phyloP scores from a whole-genome alignment of 1,140 invertebrate genomes.

The Drosophila ficusphila region DNA sequence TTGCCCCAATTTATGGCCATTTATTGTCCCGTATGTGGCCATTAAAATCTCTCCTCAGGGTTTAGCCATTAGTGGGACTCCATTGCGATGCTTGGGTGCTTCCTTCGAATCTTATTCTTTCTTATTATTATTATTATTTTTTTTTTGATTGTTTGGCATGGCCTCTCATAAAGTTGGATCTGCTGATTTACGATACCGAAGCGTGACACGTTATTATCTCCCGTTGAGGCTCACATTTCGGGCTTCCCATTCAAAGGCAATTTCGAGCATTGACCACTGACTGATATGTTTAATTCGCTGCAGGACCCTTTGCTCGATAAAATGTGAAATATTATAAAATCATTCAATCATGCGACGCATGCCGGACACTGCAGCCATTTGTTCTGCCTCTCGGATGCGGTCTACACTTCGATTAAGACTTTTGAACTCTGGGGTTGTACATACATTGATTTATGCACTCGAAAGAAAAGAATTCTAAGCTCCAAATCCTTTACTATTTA shows the following conservation, averaged over 20 bases:
- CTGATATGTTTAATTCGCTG: conserved; percentile 64
- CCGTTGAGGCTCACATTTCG: not conserved
- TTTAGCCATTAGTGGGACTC: conserved; percentile 4
- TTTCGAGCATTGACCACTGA: conserved; percentile 27
- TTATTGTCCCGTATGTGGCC: conserved; percentile 23
- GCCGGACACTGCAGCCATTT: conserved; percentile 42
- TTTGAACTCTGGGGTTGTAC: not conserved
- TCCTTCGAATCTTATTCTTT: too few species aligned
- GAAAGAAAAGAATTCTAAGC: not conserved
- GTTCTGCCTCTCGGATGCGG: conserved; percentile 16
- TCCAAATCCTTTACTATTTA: too few species aligned
- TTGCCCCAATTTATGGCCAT: conserved; percentile 39
- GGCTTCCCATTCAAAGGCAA: not conserved
- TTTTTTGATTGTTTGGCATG: too few species aligned
- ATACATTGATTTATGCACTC: conserved; percentile 1
- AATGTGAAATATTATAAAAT: conserved; percentile 72
- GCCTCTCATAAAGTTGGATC: conserved; percentile 54
- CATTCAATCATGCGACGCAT: conserved; percentile 71
- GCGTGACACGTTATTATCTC: conserved; percentile 68
- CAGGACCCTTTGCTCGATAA: conserved; percentile 53
- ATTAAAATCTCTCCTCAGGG: conserved; percentile 9
- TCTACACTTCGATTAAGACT: conserved; percentile 8
- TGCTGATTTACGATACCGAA: conserved; percentile 60
- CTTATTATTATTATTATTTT: too few species aligned
- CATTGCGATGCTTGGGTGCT: not conserved